Base-by-base conservation (phyloP, 2,113 vertebrate genomes). In the Pygoscelis adeliae region DNA sequence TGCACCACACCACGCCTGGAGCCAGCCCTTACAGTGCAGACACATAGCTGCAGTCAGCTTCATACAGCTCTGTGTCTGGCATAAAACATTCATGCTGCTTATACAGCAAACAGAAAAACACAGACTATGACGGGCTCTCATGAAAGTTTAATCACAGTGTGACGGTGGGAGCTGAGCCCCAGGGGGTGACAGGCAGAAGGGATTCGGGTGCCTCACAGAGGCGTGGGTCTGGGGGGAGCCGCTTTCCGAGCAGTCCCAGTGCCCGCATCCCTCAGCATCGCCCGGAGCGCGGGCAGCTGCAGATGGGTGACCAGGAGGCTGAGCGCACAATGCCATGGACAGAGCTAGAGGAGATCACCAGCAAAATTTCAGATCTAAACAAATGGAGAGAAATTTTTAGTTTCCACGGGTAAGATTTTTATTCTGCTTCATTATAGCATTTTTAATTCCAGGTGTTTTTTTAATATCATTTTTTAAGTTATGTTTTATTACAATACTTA, bases 371-470 rank as follows among this genome's bases (percentile, higher is more conserved):
- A 26, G 88, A 98, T 6, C 97, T 99, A 29, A 96, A 97, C 84
- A 98, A 98, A 87, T 98, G 98, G 99, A 98, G 97, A 79, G 92
- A 97, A 59, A 98, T 99, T n/a, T 99, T 99, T 55, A 93, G 97
- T 63, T 96, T 83, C 63, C 94, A 2, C 1, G 61, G 98, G 99
- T 99, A 97, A 98, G 98, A 32, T 4, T 50, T 40, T 55, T 59
- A 27, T 61, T 83, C 40, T 29, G 3, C 30, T 71, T 96, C 11
- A 8, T 94, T 67, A 56, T 63, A 61, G 11, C 9, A 0, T 4
- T 90, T 66, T 56, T 46, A 59, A 72, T 90, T 87, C 27, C 59
- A 74, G 17, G 38, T 62, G 17, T 1, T 30, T 53, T 61, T 80
- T 80, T n/a, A 27, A 12, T 13, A 47, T 17, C 0, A 11, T 50